These are phyloP conservation scores for Dione vanillae DNA, from an alignment of 2,888 invertebrate genomes.

Conservation along the genomic window DNA sequence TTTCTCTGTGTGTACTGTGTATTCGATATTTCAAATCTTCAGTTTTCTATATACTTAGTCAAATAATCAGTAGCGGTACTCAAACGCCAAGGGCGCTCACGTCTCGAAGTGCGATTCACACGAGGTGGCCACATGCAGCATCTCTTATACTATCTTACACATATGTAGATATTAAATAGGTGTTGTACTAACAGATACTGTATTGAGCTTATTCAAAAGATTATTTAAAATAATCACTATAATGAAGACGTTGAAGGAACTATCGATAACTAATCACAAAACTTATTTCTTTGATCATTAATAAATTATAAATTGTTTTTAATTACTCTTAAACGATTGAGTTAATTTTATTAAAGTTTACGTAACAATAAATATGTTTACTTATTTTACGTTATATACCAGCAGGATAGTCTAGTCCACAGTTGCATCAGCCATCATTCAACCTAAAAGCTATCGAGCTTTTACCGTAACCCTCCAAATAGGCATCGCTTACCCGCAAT, in stretches of 20 bases:
- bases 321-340: no score
- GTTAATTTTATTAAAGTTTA: neutral
- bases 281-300: no score
- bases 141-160: neutral
- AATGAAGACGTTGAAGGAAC: no score
- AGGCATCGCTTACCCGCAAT: constrained; percentile 40
- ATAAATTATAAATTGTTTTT: no score
- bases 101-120: constrained; percentile 65
- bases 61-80: constrained; percentile 79
- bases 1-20: no score
- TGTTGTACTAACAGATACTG: neutral
- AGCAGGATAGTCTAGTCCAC: neutral
- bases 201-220: no score
- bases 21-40: constrained; percentile 43
- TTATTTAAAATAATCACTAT: no score
- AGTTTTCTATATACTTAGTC: constrained; percentile 61
- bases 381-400: neutral
- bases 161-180: neutral
- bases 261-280: neutral
- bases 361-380: neutral
- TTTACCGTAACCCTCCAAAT: constrained; percentile 45
- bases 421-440: neutral
- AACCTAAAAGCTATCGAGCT: constrained; percentile 18
- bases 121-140: constrained; percentile 55
- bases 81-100: constrained; percentile 71